Evolutionary conservation across 2,888 invertebrate species (phyloP), one percentile per base, ranked within the genome.

Genomic region (Drosophila meridionalis): DNA sequence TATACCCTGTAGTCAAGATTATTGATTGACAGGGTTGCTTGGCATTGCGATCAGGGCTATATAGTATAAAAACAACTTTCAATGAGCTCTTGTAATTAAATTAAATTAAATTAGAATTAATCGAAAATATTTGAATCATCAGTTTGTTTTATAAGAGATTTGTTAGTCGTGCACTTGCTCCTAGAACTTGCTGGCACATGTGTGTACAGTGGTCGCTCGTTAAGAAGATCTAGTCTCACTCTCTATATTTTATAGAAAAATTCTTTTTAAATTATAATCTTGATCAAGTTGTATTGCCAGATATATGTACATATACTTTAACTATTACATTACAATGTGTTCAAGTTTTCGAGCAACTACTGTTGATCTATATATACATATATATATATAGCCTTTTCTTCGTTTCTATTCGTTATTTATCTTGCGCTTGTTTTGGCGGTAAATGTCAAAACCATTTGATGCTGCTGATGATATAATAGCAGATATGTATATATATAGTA

Each of bases 381-480:
- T 52, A n/a, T n/a, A 53, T 26, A 53, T 28, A 53, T 34, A 52
- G n/a, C 1, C 0, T 11, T 36, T 28, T 36, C 14, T 61, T 43
- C 50, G 5, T 53, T 42, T 59, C 28, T n/a, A 30, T 45, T 57
- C 11, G 50, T 58, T 53, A 47, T 48, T 65, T 70, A 26, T 50
- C 8, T 32, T 42, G 30, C 42, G 32, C 50, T 52, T 52, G 62
- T 73, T 79, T 80, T 75, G 68, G 50, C 75, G 68, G 80, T 67
- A 62, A 73, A 71, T 68, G 60, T 61, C 53, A 47, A 68, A 75
- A 76, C 68, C 78, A 64, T 80, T 78, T 78, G 67, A 77, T 73
- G 69, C 45, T 71, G 76, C 48, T 64, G 72, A 71, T 71, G 76
- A 81, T 82, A 76, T 78, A 81, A 56, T 52, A 52, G 52, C 12